A percentile compares a stretch with the other conserved stretches of the same genome.
phyloP scores from a whole-genome alignment of 2,113 vertebrate genomes.

The Cyanistes caeruleus region DNA sequence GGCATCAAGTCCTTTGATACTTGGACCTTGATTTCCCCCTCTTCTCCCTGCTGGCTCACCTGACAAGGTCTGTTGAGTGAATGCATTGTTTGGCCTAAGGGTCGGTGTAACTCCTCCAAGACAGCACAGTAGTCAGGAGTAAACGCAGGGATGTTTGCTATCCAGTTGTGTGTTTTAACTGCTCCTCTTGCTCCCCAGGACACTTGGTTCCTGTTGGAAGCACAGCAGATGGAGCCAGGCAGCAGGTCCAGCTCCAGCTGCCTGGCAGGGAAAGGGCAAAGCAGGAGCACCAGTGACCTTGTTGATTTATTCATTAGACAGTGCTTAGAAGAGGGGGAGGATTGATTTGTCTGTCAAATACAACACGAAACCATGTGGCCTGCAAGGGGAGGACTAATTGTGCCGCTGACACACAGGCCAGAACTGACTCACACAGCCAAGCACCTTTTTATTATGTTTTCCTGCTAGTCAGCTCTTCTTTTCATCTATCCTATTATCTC shows the following conservation, averaged over 20 bases:
- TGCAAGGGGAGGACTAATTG: conserved; percentile 62
- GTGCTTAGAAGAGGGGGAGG: conserved; percentile 48
- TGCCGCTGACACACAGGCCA: conserved; percentile 1
- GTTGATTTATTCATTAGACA: conserved; percentile 72
- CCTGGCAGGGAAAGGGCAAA: conserved; percentile 26
- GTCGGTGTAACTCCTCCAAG: not conserved
- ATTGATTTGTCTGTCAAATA: conserved; percentile 73
- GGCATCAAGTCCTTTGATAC: not conserved
- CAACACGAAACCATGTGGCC: conserved; percentile 36
- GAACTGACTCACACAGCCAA: conserved; percentile 39
- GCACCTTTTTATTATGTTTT: conserved; percentile 64
- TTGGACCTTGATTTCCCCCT: not conserved
- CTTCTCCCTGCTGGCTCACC: not conserved
- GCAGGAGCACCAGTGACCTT: conserved; percentile 57
- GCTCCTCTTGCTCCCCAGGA: not conserved
- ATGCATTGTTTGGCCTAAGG: not conserved
- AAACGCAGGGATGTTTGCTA: not conserved
- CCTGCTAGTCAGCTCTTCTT: conserved; percentile 45
- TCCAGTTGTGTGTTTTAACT: not conserved
- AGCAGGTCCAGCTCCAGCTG: conserved; percentile 6
- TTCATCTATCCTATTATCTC: conserved; percentile 37
- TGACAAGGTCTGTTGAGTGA: not conserved
- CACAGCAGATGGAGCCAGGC: conserved; percentile 29
- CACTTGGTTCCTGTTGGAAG: not conserved
- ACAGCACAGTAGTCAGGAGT: not conserved